Conservation (phyloP, 2,113 vertebrate genomes). For the Thalassoma bifasciatum region DNA sequence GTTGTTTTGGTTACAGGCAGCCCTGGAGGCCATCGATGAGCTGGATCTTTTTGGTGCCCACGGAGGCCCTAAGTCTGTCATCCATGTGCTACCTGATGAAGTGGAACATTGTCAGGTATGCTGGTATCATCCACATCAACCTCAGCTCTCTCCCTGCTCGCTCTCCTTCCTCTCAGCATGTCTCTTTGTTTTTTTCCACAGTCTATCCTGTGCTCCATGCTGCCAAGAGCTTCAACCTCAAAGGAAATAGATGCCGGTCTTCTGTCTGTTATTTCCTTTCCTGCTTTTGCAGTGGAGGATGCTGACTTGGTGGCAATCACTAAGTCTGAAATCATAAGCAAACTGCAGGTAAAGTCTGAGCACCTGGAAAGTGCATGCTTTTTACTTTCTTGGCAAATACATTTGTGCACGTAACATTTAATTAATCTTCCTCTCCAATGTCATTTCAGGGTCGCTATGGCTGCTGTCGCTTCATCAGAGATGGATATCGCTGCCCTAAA, state of each 20-base stretch:
- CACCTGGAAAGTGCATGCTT: not conserved
- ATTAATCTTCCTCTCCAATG: not conserved
- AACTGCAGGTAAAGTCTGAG: conserved; percentile 87
- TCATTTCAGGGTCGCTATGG: conserved; percentile 92
- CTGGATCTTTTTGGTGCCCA: conserved; percentile 96
- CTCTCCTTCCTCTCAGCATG: conserved; percentile 21
- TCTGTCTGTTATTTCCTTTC: conserved; percentile 96
- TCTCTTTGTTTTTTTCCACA: conserved; percentile 56
- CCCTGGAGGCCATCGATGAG: conserved; percentile 98
- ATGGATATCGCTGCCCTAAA: conserved; percentile 96
- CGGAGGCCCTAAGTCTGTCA: conserved; percentile 95
- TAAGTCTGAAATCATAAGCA: conserved; percentile 96
- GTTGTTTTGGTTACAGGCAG: conserved; percentile 84
- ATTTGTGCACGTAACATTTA: too few relatives aligned
- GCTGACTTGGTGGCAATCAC: conserved; percentile 92
- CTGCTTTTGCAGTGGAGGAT: conserved; percentile 98
- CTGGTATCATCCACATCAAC: not conserved
- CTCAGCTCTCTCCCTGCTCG: not conserved
- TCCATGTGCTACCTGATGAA: conserved; percentile 97
- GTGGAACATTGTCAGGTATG: conserved; percentile 97
- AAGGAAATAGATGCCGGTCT: conserved; percentile 98
- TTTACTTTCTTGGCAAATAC: too few relatives aligned
- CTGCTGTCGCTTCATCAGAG: conserved; percentile 96
- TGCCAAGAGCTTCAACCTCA: conserved; percentile 96
- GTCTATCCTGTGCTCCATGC: conserved; percentile 98